Conservation (phyloP, 2,113 vertebrate genomes). For the Dasyornis broadbenti region DNA sequence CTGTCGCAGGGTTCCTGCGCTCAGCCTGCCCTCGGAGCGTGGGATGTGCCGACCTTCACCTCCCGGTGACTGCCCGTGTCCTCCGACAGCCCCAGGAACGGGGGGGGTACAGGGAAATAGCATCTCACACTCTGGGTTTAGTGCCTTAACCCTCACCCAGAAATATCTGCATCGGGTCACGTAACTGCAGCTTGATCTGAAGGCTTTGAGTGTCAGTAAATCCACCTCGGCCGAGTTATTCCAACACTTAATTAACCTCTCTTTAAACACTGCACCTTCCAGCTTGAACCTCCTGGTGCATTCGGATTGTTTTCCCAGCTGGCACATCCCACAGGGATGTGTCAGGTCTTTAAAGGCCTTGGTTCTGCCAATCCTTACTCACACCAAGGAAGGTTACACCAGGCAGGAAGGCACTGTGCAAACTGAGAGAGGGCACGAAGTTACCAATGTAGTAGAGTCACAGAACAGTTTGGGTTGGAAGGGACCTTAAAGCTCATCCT, state of each 20-base stretch:
- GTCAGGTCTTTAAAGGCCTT: background rate
- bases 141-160: background rate
- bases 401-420: background rate
- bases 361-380: background rate
- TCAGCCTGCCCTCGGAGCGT: background rate
- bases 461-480: background rate
- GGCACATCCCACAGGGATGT: background rate
- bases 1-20: background rate
- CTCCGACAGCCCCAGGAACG: accelerated
- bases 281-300: background rate
- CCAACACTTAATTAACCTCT: background rate
- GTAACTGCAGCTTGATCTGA: background rate
- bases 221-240: background rate
- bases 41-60: background rate
- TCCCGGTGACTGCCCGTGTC: accelerated
- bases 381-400: background rate
- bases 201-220: background rate
- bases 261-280: background rate
- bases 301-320: accelerated
- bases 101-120: accelerated
- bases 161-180: background rate
- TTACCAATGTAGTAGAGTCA: background rate
- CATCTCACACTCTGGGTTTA: accelerated
- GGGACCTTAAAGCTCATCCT: background rate
- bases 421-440: background rate